Base-by-base conservation (phyloP, 1,140 invertebrate species). In the Nymphalis io region DNA sequence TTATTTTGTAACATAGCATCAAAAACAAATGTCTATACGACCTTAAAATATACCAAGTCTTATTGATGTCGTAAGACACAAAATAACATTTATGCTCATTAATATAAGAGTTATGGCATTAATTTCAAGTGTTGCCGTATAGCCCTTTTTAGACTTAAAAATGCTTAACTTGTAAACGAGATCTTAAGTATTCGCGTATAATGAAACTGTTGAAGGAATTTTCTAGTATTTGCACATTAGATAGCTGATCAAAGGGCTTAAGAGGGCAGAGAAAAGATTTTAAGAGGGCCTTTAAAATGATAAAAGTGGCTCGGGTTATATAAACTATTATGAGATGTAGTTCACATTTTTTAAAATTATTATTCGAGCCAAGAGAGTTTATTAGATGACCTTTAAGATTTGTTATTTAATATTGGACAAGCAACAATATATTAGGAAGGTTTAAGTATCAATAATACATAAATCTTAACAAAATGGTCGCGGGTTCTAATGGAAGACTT, bases 151-250 rank as follows among this genome's bases (percentile, higher is more conserved):
- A 46, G 38, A 42, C 20, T 27, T 46, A 60, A 63, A 63, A 63
- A 63, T 51, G 51, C 46, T 62, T 16, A 12, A 57, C 18, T 60
- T n/a, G 38, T 62, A 8, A 68, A 68, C 33, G 60, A 51, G 66
- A 68, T 68, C 38, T 61, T 61, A 61, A 61, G 33, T 38, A 44
- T 61, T 42, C 55, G 39, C 27, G 23, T 61, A 44, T 60, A 60
- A 51, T 38, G 16, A 46, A 46, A n/a, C 44, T 16, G 48, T 53
- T 15, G 3, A 12, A 21, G 5, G 20, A 33, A n/a, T 62, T 38
- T 51, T 61, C 39, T 68, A 62, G 60, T 51, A 44, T 68, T 57
- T 68, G n/a, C 59, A 44, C 66, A 62, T 61, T 55, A 42, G 15
- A 68, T 38, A 15, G 59, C n/a, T 39, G 55, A 40, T 68, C 48